Conservation (phyloP, 2,797 vertebrate species). For the Chelidonichthys spinosus region DNA sequence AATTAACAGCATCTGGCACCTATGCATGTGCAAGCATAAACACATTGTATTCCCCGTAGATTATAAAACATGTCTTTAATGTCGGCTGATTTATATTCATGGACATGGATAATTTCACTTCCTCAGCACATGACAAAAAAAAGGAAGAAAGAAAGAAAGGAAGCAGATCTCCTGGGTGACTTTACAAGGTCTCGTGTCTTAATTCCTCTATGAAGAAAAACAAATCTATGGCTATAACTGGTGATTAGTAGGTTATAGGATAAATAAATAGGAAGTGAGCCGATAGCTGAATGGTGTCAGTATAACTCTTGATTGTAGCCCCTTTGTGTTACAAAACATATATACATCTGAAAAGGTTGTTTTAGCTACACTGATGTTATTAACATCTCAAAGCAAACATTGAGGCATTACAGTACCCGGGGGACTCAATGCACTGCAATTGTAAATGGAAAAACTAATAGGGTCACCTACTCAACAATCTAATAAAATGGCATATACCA, state of each 20-base stretch:
- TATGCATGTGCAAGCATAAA: slow-evolving; percentile 14
- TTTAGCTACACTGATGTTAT: background rate
- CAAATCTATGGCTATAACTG: background rate
- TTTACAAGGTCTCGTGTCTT: slow-evolving; percentile 17
- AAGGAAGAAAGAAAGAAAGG: background rate
- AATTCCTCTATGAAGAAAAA: slow-evolving; percentile 15
- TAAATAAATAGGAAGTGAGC: background rate
- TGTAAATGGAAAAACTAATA: background rate
- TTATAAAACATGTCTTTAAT: slow-evolving; percentile 20
- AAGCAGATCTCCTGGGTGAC: slow-evolving; percentile 16
- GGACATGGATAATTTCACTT: slow-evolving; percentile 26
- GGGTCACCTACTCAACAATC: background rate
- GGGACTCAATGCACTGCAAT: background rate
- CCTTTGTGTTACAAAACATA: too few species aligned
- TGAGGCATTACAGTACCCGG: background rate
- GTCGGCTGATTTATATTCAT: slow-evolving; percentile 44
- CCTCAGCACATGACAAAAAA: slow-evolving; percentile 29
- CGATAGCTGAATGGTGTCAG: background rate
- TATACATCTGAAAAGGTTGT: background rate
- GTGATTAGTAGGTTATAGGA: background rate
- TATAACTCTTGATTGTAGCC: background rate
- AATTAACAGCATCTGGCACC: background rate
- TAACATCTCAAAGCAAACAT: background rate
- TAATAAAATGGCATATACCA: background rate
- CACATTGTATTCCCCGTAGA: slow-evolving; percentile 28